Conservation (phyloP, 2,113 vertebrate genomes). For the Haliaeetus leucogaster region DNA sequence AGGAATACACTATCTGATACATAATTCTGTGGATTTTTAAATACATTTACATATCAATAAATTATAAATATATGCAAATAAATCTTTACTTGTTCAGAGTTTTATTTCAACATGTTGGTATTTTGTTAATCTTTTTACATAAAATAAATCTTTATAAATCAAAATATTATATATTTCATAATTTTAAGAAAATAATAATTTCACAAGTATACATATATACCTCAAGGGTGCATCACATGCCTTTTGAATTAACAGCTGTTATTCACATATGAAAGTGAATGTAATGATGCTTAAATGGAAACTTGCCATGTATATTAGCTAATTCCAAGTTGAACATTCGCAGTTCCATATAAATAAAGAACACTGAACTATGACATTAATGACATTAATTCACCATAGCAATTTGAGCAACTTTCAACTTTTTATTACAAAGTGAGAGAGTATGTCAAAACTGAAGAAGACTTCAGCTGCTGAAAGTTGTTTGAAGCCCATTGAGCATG, state of each 20-base stretch:
- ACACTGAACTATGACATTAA: not conserved
- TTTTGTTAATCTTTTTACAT: not conserved
- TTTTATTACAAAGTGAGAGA: constrained; percentile 55
- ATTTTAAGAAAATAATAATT: not conserved
- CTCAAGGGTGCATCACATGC: not conserved
- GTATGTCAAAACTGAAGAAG: constrained; percentile 72
- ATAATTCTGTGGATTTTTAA: not conserved
- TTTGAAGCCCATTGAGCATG: constrained; percentile 75
- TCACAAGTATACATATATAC: not conserved
- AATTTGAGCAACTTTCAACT: constrained; percentile 26
- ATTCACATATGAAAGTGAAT: not conserved
- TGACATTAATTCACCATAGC: not conserved
- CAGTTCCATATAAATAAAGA: not conserved
- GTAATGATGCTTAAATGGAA: not conserved
- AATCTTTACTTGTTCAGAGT: not conserved
- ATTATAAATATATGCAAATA: not conserved
- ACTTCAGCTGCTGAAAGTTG: constrained; percentile 81
- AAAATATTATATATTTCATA: not conserved
- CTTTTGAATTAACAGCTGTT: not conserved
- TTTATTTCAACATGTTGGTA: not conserved
- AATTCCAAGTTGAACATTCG: not conserved
- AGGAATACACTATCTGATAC: not conserved
- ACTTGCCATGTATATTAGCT: not conserved
- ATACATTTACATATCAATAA: not conserved
- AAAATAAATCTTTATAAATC: not conserved